phyloP scores from a whole-genome alignment of 2,888 invertebrate species.

The Eudemis profundana region DNA sequence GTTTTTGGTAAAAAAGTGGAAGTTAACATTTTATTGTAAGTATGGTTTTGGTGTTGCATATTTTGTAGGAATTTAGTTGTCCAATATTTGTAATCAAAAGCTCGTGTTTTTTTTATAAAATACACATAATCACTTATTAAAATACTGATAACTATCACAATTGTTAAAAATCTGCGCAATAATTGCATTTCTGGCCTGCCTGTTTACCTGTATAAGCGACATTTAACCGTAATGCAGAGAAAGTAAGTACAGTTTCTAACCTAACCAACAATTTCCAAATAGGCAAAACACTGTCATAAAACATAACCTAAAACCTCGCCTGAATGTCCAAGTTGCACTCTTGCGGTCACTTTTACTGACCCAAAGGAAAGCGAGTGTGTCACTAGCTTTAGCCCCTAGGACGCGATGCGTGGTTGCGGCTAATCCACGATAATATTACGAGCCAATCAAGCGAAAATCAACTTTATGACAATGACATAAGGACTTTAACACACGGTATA shows the following conservation, averaged over 20 bases:
- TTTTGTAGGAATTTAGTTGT: no score
- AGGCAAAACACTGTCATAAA: slow-evolving; percentile 35
- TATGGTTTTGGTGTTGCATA: no score
- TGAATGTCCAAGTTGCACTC: slow-evolving; percentile 56
- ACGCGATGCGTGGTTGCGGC: slow-evolving; percentile 70
- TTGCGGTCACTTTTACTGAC: slow-evolving; percentile 71
- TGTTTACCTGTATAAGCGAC: no score
- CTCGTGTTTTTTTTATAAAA: no score
- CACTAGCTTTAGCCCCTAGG: slow-evolving; percentile 67
- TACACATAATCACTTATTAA: no score
- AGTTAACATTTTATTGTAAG: no score
- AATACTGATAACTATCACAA: no score
- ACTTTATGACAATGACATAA: neutral
- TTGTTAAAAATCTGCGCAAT: no score
- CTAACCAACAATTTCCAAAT: slow-evolving; percentile 6
- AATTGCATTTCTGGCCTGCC: no score
- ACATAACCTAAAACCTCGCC: slow-evolving; percentile 47
- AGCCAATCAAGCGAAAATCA: neutral
- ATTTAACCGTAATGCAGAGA: slow-evolving; percentile 5
- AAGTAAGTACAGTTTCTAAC: slow-evolving; percentile 22
- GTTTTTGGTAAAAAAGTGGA: no score
- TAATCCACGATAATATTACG: slow-evolving; percentile 8
- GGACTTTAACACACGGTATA: neutral
- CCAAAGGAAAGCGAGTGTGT: slow-evolving; percentile 64
- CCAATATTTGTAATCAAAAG: no score